Percentiles rank a stretch among this genome's conserved stretches.
phyloP scores from a whole-genome alignment of 2,113 vertebrate genomes.

The Meleagris gallopavo region DNA sequence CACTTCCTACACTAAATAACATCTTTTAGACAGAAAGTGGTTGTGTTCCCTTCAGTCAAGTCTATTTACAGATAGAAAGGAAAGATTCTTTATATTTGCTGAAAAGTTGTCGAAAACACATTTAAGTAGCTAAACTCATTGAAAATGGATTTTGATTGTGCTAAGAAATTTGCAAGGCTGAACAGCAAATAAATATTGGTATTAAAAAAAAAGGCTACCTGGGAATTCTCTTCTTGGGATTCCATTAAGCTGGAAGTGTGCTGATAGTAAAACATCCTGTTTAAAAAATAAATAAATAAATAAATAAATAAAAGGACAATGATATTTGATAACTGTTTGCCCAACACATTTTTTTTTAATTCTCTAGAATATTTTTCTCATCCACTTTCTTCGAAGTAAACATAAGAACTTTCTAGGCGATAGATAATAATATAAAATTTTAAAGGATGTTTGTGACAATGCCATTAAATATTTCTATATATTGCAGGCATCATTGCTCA shows the following conservation, averaged over 20 bases:
- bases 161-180: not conserved
- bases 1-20: not conserved
- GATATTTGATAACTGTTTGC: not conserved
- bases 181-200: not conserved
- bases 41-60: not conserved
- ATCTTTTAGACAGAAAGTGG: not conserved
- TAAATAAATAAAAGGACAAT: not conserved
- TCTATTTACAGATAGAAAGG: not conserved
- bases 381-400: not conserved
- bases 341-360: not conserved
- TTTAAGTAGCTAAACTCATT: not conserved
- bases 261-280: not conserved
- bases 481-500: not conserved
- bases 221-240: not conserved
- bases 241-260: not conserved
- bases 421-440: not conserved
- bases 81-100: not conserved
- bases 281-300: no score
- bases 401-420: not conserved
- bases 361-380: not conserved
- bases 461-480: not conserved
- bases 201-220: not conserved
- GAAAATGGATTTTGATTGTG: not conserved
- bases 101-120: not conserved
- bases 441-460: not conserved